phyloP scores from a whole-genome alignment of 1,140 invertebrate species.

The Eufriesea mexicana region DNA sequence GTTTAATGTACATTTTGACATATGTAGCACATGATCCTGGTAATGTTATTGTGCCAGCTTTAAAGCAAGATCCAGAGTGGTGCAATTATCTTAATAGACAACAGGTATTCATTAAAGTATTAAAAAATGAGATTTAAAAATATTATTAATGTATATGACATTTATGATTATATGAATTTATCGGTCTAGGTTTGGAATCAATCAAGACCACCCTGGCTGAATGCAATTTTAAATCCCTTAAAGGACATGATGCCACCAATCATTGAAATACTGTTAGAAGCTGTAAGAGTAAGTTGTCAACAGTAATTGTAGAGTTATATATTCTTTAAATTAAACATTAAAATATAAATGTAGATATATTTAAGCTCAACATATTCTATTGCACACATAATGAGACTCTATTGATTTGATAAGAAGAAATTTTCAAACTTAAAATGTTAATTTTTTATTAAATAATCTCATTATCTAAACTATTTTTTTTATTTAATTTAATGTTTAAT shows the following conservation, averaged over 20 bases:
- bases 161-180: not conserved
- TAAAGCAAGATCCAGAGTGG: constrained; percentile 86
- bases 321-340: not conserved
- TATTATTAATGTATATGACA: not conserved
- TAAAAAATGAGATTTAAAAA: not conserved
- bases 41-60: constrained; percentile 84
- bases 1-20: constrained; percentile 79
- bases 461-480: too few species aligned
- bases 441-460: too few species aligned
- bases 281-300: constrained; percentile 77
- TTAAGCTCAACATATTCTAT: too few species aligned
- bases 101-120: constrained; percentile 82
- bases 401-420: too few species aligned
- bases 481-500: too few species aligned
- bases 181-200: constrained; percentile 88
- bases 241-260: constrained; percentile 85
- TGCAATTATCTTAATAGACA: constrained; percentile 87
- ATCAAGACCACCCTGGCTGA: constrained; percentile 88
- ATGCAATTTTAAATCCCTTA: constrained; percentile 86
- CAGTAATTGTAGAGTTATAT: not conserved
- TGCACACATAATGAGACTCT: too few species aligned
- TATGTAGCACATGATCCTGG: constrained; percentile 85
- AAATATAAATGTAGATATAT: too few species aligned
- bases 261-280: constrained; percentile 85
- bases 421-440: too few species aligned